Evolutionary conservation across 2,888 invertebrate genomes (phyloP), one percentile per base, ranked within the genome.

Genomic region (Parapristionchus giblindavisi): DNA sequence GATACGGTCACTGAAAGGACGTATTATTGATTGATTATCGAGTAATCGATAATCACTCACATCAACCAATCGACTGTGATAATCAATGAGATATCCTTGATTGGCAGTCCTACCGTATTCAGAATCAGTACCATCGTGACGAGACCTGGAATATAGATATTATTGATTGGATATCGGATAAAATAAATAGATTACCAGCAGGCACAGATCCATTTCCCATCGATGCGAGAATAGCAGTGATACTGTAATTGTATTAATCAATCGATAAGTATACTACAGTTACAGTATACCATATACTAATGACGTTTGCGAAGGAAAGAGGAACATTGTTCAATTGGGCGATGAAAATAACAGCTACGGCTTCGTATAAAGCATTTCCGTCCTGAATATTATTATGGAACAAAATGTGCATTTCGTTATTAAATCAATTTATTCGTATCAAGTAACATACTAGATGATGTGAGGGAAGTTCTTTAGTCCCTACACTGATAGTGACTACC

Each of bases 131-230:
- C 79, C 80, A 85, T 85, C 24, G 85, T 85, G 2, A 85, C 85
- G 56, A 85, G 81, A 0, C 85, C 63, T 65, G 43, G 2, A 27
- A 74, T 21, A 77, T 79, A 8, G 4, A n/a, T n/a, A n/a, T n/a
- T n/a, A n/a, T n/a, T n/a, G 17, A 43, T 43, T 43, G n/a, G n/a
- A n/a, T n/a, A n/a, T n/a, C n/a, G n/a, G n/a, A n/a, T n/a, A n/a
- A n/a, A n/a, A n/a, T 48, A 48, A 17, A 48, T 48, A 5, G 29
- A 38, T 40, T 34, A 65, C 63, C 85, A 21, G 85, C 85, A 1
- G 85, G 85, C 5, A 97, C 94, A 71, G 96, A 95, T n/a, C 96
- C 96, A 38, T 96, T 95, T 77, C 97, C 96, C 88, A 97, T 95
- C 85, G 95, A 95, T 0, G 97, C 96, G 73, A 95, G 93, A 1